Base-by-base conservation (phyloP, 2,888 invertebrate genomes). In the Stenotaenia linearis region DNA sequence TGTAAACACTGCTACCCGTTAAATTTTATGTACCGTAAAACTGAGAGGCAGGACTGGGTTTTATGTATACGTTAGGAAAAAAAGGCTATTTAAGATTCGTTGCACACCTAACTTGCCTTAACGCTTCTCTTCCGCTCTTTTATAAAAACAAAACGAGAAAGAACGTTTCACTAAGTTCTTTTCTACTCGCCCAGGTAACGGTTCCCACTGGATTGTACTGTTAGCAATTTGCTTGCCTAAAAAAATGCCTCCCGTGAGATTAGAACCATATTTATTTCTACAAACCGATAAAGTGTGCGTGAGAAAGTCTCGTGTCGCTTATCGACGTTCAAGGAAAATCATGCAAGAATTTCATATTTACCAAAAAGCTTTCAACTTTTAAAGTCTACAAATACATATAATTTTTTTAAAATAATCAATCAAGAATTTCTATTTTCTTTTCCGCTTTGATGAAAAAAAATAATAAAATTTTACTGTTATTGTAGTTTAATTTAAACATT, bases 181-280 rank as follows among this genome's bases (percentile, higher is more conserved):
- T 69, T 69, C 69, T 69, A 28, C 69, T 10, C 69, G 69, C 69
- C 69, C 69, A 69, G 15, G 69, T 28, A 69, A 69, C 69, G 69
- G 25, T 69, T 69, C 69, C 69, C 69, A 25, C 25, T 69, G 69
- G 69, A 69, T 69, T 69, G 69, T 23, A 28, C 69, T 25, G 69
- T 69, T 50, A n/a, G 69, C 69, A 69, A 69, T 69, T 69, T 69
- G 69, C 75, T 75, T 32, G 37, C 37, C 75, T 37, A 75, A 75
- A 75, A 18, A 75, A 37, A 75, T 37, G 75, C 18, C 75, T 75
- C 32, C 35, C 75, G 9, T n/a, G 35, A 75, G 75, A 75, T 75
- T 75, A 75, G 37, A 75, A 37, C 75, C 32, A 75, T 37, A 37
- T 37, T 75, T 75, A 37, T 37, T 37, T 37, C 30, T 75, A 75